Evolutionary conservation across 1,140 invertebrate genomes (phyloP), one percentile per base, ranked within the genome.

Genomic region (Leptonema lineaticorne): DNA sequence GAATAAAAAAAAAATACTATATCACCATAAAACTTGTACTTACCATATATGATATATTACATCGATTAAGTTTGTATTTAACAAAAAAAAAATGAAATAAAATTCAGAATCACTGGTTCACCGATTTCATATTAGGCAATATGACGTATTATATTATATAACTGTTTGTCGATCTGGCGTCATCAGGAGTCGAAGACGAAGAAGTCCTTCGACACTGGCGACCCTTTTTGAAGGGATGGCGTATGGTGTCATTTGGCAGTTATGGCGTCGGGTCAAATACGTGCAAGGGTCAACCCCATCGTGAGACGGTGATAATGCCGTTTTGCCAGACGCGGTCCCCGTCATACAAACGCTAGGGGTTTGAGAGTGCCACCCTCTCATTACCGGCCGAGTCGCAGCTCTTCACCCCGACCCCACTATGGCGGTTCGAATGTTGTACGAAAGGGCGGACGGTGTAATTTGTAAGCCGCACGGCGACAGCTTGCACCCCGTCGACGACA

Each of bases 201-300:
- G 11, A 33, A 11, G 37, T 9, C 16, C 30, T 5, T 41, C n/a
- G 37, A 41, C n/a, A n/a, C n/a, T n/a, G n/a, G n/a, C n/a, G n/a
- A n/a, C n/a, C n/a, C n/a, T n/a, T n/a, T n/a, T n/a, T n/a, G n/a
- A n/a, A n/a, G n/a, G n/a, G n/a, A n/a, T n/a, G n/a, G n/a, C n/a
- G n/a, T n/a, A n/a, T 28, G 46, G 62, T 62, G 58, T 62, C 58
- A 62, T 41, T 62, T 62, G 58, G 58, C 58, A 62, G 58, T 62
- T 62, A 62, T 62, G 58, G 58, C 58, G 14, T 58, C 26, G 56
- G 56, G 56, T 58, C 56, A 58, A 58, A n/a, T n/a, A 58, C 56
- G 56, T 22, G 37, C 11, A 9, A 58, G 56, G 56, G 56, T 62
- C 58, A 62, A 62, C 58, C 58, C 58, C 58, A 62, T 62, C 58